Evolutionary conservation across 2,113 vertebrate species (phyloP), one percentile per base, ranked within the genome.

Genomic region (Prinia subflava): DNA sequence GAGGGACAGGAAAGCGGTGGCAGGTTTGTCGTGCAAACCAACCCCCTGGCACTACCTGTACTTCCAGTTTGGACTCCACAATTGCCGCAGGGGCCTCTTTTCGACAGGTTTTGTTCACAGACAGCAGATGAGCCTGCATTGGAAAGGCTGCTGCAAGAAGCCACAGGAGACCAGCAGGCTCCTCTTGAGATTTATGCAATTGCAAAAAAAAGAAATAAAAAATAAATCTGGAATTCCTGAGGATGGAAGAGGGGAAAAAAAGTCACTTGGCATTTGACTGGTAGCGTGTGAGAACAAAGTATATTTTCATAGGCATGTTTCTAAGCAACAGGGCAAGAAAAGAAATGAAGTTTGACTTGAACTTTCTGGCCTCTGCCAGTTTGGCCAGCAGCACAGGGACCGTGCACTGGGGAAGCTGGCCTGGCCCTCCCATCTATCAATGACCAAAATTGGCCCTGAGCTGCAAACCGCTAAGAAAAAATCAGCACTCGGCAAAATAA

Each of bases 291-390:
- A 96, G 96, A 96, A 95, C 92, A 82, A 94, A 97, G 92, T 97
- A 96, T 98, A 97, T 97, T 98, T 97, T 98, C 96, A 97, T 92
- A 91, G 95, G 87, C 83, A 1, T 83, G 98, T 98, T 97, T 94
- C 98, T 98, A 95, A 71, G 98, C 97, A 97, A 98, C 97, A 1
- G 47, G 55, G 84, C 94, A 96, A 96, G 87, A 88, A 96, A 89
- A 95, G 94, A 97, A 97, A 97, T 95, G 8, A 95, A 97, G 94
- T 97, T 97, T 96, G 89, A 97, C 94, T 97, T 97, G 96, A 97
- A 97, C 95, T 97, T 92, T 92, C 86, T 91, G 90, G 92, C 94
- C 96, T 94, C 74, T 95, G 67, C 97, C 75, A 96, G 96, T 85
- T 82, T 93, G 93, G 96, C 91, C 73, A 90, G 91, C 88, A 94